These are phyloP conservation scores for Scolopax mira DNA, from an alignment of 2,113 vertebrate genomes.

Conservation along the genomic window DNA sequence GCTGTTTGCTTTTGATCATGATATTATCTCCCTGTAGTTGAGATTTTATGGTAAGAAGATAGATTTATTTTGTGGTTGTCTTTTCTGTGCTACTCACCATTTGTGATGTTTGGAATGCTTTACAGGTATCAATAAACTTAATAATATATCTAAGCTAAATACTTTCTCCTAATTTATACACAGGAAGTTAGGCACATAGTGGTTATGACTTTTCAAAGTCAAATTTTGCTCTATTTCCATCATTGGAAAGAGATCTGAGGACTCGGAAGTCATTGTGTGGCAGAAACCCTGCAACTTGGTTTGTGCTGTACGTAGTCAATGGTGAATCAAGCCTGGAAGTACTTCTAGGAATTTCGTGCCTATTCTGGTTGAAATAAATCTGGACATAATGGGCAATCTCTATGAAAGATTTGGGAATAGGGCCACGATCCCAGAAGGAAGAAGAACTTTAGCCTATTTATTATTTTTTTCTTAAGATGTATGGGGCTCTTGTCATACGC, in stretches of 20 bases:
- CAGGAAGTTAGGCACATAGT: not conserved
- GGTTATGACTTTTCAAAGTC: not conserved
- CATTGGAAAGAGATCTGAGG: not conserved
- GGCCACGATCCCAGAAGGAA: not conserved
- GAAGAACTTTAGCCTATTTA: not conserved
- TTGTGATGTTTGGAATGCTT: not conserved
- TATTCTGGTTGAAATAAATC: not conserved
- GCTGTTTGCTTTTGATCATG: conserved; percentile 18
- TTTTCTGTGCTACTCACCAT: not conserved
- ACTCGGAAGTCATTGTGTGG: not conserved
- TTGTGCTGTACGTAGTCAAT: not conserved
- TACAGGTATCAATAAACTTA: not conserved
- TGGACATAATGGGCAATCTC: not conserved
- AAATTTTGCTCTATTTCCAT: not conserved
- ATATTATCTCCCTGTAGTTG: not conserved
- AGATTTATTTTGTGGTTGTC: not conserved
- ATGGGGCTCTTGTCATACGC: not conserved
- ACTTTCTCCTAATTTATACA: not conserved
- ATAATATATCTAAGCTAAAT: not conserved
- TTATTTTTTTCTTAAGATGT: not conserved
- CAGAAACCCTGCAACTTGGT: not conserved
- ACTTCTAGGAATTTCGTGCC: not conserved
- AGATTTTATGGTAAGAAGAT: not conserved
- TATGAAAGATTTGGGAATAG: not conserved
- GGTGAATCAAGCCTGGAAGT: not conserved